Evolutionary conservation across 2,797 vertebrate genomes (phyloP).

Genomic region (Sebastes melanostomus): DNA sequence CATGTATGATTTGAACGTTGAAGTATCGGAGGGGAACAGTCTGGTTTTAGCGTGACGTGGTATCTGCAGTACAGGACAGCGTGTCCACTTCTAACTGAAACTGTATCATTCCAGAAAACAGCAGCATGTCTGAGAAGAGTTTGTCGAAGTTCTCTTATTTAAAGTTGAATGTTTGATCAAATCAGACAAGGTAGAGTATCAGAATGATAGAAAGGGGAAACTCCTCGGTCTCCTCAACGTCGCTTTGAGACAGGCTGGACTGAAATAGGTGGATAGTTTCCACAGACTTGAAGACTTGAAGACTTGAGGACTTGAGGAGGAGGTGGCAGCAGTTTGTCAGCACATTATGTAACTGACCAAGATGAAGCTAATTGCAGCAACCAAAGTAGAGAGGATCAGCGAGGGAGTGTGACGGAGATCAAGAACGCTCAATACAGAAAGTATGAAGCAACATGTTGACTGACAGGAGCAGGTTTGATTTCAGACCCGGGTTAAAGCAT

Average conservation of each 20-base stretch:
- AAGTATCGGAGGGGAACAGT: background rate
- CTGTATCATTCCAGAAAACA: background rate
- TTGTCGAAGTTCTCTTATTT: background rate
- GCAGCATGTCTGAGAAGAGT: background rate
- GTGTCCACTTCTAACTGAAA: background rate
- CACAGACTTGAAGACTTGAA: background rate
- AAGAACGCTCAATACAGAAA: constrained; percentile 11
- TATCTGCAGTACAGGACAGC: background rate
- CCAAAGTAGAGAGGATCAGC: constrained; percentile 19
- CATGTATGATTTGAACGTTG: background rate
- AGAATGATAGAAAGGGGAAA: background rate
- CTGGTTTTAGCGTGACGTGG: no score
- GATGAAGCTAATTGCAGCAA: constrained; percentile 36
- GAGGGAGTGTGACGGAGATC: constrained; percentile 8
- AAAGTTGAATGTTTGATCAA: background rate
- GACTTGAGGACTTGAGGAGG: background rate
- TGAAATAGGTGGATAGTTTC: constrained; percentile 18
- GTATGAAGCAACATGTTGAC: constrained; percentile 27
- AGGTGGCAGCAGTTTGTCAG: constrained; percentile 25
- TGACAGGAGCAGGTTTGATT: constrained; percentile 54
- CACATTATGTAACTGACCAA: constrained; percentile 26
- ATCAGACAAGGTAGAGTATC: background rate
- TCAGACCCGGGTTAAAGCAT: constrained; percentile 60
- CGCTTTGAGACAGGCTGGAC: background rate
- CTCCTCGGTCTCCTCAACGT: background rate